Percentiles rank a stretch among this genome's conserved stretches.
These are phyloP conservation scores for Tachina fera DNA, from an alignment of 2,888 invertebrate genomes.

Conservation along the genomic window DNA sequence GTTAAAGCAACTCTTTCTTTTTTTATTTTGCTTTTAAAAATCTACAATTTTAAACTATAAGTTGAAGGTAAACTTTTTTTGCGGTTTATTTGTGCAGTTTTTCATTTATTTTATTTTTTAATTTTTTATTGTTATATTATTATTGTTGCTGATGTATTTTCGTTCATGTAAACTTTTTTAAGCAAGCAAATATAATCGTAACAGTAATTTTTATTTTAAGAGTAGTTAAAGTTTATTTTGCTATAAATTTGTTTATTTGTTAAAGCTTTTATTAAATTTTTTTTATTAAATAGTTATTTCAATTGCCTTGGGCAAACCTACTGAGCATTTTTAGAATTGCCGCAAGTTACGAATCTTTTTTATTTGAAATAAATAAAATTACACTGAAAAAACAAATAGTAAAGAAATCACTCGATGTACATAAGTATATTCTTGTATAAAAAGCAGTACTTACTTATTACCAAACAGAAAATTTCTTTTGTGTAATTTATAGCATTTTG, in stretches of 20 bases:
- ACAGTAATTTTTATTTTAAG: conserved; percentile 5
- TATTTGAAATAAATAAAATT: too few relatives aligned
- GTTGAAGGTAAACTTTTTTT: conserved; percentile 10
- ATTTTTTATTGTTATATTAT: not conserved
- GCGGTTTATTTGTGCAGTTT: conserved; percentile 10
- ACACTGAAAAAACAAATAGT: too few relatives aligned
- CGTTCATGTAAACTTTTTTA: not conserved
- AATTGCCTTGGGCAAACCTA: too few relatives aligned
- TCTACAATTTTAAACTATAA: not conserved
- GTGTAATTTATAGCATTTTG: too few relatives aligned
- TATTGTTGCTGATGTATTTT: not conserved
- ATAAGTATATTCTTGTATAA: too few relatives aligned
- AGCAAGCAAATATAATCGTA: conserved; percentile 4
- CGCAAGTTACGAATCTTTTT: too few relatives aligned
- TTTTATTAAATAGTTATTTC: conserved; percentile 3
- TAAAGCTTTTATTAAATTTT: not conserved
- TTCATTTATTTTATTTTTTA: not conserved
- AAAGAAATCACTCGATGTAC: too few relatives aligned
- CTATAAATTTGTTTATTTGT: conserved; percentile 2
- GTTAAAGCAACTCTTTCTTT: not conserved
- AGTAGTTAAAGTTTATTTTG: conserved; percentile 2
- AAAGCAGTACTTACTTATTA: too few relatives aligned
- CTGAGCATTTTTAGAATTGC: too few relatives aligned
- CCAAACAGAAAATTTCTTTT: too few relatives aligned
- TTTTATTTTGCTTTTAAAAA: not conserved